These are phyloP conservation scores for Reticulitermes speratus DNA, from an alignment of 1,140 invertebrate species.

Conservation along the genomic window DNA sequence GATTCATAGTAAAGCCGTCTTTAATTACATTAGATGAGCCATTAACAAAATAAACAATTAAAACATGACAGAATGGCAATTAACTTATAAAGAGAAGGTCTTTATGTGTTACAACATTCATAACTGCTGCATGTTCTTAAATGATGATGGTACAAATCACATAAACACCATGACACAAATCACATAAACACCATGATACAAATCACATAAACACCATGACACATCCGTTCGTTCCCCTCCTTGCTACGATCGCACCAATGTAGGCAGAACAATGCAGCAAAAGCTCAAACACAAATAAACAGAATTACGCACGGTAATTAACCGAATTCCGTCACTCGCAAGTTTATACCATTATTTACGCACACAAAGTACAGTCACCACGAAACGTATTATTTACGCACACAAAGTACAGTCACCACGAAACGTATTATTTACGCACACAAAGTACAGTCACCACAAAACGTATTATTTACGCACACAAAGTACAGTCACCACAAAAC, in stretches of 20 bases:
- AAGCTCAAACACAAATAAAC: not conserved
- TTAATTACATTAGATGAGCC: not conserved
- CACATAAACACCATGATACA: not conserved
- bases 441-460: too few relatives aligned
- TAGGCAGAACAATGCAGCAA: not conserved
- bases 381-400: too few relatives aligned
- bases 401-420: too few relatives aligned
- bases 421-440: too few relatives aligned
- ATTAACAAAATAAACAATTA: not conserved
- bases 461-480: too few relatives aligned
- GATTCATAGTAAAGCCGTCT: not conserved
- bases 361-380: too few relatives aligned
- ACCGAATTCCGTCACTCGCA: too few relatives aligned
- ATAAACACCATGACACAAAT: not conserved
- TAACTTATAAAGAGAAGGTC: not conserved
- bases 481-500: too few relatives aligned
- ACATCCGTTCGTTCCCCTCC: not conserved
- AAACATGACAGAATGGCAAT: not conserved
- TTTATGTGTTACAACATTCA: not conserved
- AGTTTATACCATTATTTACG: too few relatives aligned
- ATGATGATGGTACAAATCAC: not conserved
- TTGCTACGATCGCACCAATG: not conserved
- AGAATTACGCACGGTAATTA: not conserved
- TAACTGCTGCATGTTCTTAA: not conserved
- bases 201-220: not conserved